phyloP scores from a whole-genome alignment of 2,113 vertebrate genomes.

The Ailurus styani region DNA sequence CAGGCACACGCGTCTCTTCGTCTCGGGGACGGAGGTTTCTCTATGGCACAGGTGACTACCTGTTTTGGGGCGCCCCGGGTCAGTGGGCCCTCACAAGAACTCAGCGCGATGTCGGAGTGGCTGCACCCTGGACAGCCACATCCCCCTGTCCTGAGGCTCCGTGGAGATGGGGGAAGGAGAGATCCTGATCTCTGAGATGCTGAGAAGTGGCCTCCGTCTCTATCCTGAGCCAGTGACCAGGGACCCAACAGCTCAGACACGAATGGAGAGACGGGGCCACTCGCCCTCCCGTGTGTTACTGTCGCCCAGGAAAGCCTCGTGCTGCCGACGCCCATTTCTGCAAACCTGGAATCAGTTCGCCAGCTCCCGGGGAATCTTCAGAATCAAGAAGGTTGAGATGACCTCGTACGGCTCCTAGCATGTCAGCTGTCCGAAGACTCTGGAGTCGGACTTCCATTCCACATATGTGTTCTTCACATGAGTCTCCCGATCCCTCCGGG shows the following conservation, averaged over 20 bases:
- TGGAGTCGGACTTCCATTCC: background rate
- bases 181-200: background rate
- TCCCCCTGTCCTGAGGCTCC: background rate
- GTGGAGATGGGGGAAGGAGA: too few species aligned
- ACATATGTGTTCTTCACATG: fast-evolving
- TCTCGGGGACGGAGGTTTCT: background rate
- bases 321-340: fast-evolving
- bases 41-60: background rate
- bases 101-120: fast-evolving
- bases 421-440: fast-evolving
- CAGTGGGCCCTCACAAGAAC: too few species aligned
- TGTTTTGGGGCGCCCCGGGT: fast-evolving
- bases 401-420: too few species aligned
- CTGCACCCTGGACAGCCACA: fast-evolving
- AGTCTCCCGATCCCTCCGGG: background rate
- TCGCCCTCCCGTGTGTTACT: fast-evolving
- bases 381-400: fast-evolving
- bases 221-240: too few species aligned
- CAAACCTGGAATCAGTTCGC: background rate
- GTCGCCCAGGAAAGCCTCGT: fast-evolving
- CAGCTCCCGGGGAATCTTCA: fast-evolving
- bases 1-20: fast-evolving
- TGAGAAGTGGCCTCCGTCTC: too few species aligned
- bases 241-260: background rate
- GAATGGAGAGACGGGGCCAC: too few species aligned